phyloP scores from a whole-genome alignment of 2,888 invertebrate genomes.

The Falcaria lacertinaria region DNA sequence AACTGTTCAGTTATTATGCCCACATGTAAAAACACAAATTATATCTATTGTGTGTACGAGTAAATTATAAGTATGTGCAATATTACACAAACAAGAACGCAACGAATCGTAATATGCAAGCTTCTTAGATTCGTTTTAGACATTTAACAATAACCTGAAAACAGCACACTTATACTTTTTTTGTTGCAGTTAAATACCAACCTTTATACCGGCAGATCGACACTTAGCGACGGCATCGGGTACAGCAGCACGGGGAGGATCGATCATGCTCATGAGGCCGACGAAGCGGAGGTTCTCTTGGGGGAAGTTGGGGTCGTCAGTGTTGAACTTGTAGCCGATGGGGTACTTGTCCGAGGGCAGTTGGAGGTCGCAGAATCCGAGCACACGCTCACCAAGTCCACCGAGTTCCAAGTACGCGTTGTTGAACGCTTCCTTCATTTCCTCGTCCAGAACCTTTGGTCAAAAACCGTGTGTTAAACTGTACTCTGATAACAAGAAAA shows the following conservation, averaged over 20 bases:
- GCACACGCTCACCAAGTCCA: constrained; percentile 94
- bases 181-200: constrained; percentile 34
- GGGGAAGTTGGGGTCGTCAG: constrained; percentile 95
- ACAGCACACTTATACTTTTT: too few relatives aligned
- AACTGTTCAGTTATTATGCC: not conserved
- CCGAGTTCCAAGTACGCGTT: constrained; percentile 95
- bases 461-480: not conserved
- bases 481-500: not conserved
- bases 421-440: constrained; percentile 97
- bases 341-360: constrained; percentile 96
- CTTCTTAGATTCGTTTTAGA: too few relatives aligned
- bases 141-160: too few relatives aligned
- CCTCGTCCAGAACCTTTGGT: constrained; percentile 86
- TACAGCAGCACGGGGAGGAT: constrained; percentile 97
- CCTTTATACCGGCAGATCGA: constrained; percentile 97
- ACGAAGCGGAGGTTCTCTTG: constrained; percentile 94
- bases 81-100: too few relatives aligned
- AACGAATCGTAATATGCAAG: too few relatives aligned
- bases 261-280: constrained; percentile 99
- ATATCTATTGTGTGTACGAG: too few relatives aligned
- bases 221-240: constrained; percentile 98
- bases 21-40: too few relatives aligned
- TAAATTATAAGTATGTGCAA: too few relatives aligned
- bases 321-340: constrained; percentile 94
- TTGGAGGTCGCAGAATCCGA: constrained; percentile 94